These are phyloP conservation scores for Neodiprion lecontei DNA, from an alignment of 1,140 invertebrate genomes.

Conservation along the genomic window DNA sequence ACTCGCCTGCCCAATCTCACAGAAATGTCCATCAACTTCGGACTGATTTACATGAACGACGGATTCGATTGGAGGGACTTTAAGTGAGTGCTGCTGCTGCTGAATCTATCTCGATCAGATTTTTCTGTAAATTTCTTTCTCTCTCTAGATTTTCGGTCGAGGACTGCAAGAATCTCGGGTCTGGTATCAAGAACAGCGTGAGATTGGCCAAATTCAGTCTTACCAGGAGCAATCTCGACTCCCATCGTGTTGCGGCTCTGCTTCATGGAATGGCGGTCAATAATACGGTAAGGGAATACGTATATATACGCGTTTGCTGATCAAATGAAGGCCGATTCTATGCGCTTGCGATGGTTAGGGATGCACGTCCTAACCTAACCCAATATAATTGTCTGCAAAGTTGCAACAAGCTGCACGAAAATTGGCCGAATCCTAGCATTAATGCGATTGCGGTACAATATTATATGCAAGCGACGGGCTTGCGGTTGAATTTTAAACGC, in stretches of 20 bases:
- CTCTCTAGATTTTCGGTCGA: constrained; percentile 50
- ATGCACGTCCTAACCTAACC: too few relatives aligned
- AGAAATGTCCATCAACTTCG: constrained; percentile 49
- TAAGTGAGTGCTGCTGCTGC: constrained; percentile 36
- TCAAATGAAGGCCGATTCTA: neutral
- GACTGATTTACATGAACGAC: constrained; percentile 49
- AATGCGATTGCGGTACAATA: too few relatives aligned
- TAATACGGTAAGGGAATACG: constrained; percentile 38
- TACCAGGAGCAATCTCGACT: constrained; percentile 49
- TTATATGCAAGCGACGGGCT: too few relatives aligned
- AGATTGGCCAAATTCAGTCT: constrained; percentile 46
- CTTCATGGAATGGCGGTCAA: constrained; percentile 46
- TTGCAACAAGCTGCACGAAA: too few relatives aligned
- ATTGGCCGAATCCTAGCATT: too few relatives aligned
- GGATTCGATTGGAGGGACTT: constrained; percentile 54
- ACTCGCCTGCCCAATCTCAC: constrained; percentile 37
- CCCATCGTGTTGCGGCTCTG: constrained; percentile 43
- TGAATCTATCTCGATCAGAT: neutral
- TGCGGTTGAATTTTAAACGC: too few relatives aligned
- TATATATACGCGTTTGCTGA: neutral
- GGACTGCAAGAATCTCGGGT: constrained; percentile 47
- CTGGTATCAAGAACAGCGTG: constrained; percentile 38
- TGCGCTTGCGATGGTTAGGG: too few relatives aligned
- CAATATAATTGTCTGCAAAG: too few relatives aligned
- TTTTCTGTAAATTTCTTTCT: neutral